Percentiles rank a stretch among this genome's conserved stretches.
Conservation (phyloP, 2,113 vertebrate genomes). For the Rallus limicola region DNA sequence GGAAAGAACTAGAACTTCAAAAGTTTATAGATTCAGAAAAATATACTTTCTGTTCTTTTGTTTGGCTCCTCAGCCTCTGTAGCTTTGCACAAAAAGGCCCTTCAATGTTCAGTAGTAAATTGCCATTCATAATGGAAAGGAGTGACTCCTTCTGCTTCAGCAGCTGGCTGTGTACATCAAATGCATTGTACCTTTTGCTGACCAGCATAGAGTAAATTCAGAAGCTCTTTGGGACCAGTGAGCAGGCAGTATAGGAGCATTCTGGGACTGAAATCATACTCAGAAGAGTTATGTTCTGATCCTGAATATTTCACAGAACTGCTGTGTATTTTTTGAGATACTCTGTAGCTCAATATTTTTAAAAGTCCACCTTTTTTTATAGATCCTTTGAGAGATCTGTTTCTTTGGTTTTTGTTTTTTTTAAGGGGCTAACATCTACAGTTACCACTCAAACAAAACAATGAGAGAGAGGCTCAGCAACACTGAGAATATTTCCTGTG, state of each 20-base stretch:
- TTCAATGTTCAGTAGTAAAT: not conserved
- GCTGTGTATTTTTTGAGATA: not conserved
- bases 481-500: not conserved
- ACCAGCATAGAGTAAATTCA: not conserved
- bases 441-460: not conserved
- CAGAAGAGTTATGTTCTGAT: not conserved
- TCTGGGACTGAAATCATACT: not conserved
- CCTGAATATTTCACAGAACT: not conserved
- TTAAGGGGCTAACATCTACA: not conserved
- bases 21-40: not conserved
- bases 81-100: not conserved
- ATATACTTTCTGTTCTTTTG: not conserved
- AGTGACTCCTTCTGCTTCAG: not conserved
- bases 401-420: not conserved
- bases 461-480: not conserved
- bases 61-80: not conserved
- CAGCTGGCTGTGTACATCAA: not conserved
- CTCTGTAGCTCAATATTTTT: not conserved
- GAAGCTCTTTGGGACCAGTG: not conserved
- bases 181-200: not conserved
- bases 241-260: not conserved
- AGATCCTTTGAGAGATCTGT: not conserved
- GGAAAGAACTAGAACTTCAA: not conserved
- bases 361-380: not conserved
- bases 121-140: not conserved